Percentiles rank a stretch among this genome's conserved stretches.
Conservation (phyloP, 2,113 vertebrate species). For the Bubo scandiacus region DNA sequence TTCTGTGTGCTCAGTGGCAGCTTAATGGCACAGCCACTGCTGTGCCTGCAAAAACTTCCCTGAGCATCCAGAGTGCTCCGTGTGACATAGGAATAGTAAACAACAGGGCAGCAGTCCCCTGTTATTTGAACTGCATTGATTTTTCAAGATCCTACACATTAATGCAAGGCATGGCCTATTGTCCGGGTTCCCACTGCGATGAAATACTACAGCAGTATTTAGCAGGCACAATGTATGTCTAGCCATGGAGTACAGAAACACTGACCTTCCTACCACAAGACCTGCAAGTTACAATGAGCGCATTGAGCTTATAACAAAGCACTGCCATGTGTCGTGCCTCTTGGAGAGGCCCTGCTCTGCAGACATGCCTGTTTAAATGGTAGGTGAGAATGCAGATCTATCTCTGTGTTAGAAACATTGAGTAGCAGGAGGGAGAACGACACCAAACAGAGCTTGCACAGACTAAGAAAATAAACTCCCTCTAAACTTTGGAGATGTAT, state of each 20-base stretch:
- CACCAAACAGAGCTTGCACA: neutral
- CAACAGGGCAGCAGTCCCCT: neutral
- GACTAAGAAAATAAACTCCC: neutral
- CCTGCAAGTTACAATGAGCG: neutral
- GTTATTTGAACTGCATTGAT: conserved; percentile 18
- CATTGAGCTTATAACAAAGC: conserved; percentile 8
- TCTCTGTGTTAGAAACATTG: neutral
- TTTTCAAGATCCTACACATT: neutral
- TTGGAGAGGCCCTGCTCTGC: neutral
- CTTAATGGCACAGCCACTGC: neutral
- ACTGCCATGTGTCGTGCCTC: neutral
- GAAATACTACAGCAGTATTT: neutral
- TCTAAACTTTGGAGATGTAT: neutral
- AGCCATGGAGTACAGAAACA: neutral
- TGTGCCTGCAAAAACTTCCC: neutral
- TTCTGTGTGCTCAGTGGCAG: neutral
- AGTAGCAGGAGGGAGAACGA: neutral
- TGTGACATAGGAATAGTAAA: neutral
- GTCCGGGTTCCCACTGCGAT: neutral
- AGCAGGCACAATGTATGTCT: neutral
- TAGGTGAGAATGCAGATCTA: neutral
- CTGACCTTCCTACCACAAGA: neutral
- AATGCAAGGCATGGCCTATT: conserved; percentile 13
- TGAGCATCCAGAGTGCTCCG: neutral
- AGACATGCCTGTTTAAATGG: neutral